Conservation (phyloP, 2,888 invertebrate genomes). For the Macropis europaea region DNA sequence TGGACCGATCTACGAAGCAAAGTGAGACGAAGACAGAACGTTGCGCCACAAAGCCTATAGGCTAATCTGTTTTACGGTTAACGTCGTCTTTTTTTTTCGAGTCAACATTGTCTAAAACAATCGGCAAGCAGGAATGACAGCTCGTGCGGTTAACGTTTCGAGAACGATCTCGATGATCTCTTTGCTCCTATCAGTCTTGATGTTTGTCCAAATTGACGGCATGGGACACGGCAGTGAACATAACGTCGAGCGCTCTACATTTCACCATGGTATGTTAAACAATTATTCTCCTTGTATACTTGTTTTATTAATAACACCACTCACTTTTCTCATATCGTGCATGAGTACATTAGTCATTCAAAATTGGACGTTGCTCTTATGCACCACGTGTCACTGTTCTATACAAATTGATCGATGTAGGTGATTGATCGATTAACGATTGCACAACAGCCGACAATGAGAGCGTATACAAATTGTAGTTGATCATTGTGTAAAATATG, state of each 20-base stretch:
- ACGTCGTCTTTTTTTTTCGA: not conserved
- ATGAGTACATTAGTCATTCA: no score
- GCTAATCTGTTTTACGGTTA: not conserved
- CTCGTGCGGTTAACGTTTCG: slow-evolving; percentile 36
- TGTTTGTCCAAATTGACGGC: slow-evolving; percentile 55
- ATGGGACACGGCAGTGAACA: slow-evolving; percentile 50
- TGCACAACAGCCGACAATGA: no score
- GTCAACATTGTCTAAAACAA: slow-evolving; percentile 8
- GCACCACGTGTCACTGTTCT: no score
- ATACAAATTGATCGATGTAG: no score
- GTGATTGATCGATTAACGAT: no score
- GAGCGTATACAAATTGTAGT: no score
- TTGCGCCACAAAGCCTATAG: not conserved
- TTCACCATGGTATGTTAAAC: slow-evolving; percentile 47
- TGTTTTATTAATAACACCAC: not conserved
- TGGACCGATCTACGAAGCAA: slow-evolving; percentile 38
- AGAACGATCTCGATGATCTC: slow-evolving; percentile 57
- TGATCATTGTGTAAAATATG: no score
- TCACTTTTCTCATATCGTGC: no score
- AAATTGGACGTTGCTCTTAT: no score
- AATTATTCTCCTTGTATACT: not conserved
- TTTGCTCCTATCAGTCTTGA: slow-evolving; percentile 45
- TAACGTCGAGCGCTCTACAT: slow-evolving; percentile 27
- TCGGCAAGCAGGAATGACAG: slow-evolving; percentile 51
- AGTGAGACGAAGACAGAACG: slow-evolving; percentile 36